Percentiles rank a stretch among this genome's conserved stretches.
phyloP scores from a whole-genome alignment of 2,113 vertebrate species.

The Oriolus oriolus region DNA sequence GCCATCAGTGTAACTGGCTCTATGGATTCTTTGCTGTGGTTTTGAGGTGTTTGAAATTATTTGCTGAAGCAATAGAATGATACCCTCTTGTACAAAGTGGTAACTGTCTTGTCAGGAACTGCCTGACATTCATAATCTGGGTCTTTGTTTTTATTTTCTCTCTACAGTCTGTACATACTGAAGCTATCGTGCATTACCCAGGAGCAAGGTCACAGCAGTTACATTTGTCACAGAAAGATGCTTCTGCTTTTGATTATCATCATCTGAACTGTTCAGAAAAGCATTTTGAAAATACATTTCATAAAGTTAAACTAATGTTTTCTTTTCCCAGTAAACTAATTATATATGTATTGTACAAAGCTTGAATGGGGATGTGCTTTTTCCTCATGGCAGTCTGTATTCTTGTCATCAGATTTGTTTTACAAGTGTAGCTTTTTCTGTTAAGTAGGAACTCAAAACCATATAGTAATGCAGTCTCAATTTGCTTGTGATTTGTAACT shows the following conservation, averaged over 20 bases:
- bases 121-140: background rate
- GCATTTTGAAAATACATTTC: background rate
- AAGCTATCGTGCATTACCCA: background rate
- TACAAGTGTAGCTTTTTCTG: background rate
- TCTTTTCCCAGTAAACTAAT: background rate
- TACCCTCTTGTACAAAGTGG: background rate
- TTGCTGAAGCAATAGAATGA: background rate
- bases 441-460: background rate
- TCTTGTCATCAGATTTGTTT: conserved; percentile 28
- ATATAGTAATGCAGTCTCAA: background rate
- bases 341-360: background rate
- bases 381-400: background rate
- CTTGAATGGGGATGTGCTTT: background rate
- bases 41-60: background rate
- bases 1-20: accelerated
- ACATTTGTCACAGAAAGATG: background rate
- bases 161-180: background rate
- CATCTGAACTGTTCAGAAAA: background rate
- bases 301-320: background rate
- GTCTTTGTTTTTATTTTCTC: background rate
- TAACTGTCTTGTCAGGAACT: background rate
- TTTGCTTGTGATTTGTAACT: background rate
- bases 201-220: background rate
- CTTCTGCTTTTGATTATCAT: conserved; percentile 11
- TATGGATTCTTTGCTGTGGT: background rate